Conservation (phyloP, 2,797 vertebrate genomes). For the Amniataba percoides region DNA sequence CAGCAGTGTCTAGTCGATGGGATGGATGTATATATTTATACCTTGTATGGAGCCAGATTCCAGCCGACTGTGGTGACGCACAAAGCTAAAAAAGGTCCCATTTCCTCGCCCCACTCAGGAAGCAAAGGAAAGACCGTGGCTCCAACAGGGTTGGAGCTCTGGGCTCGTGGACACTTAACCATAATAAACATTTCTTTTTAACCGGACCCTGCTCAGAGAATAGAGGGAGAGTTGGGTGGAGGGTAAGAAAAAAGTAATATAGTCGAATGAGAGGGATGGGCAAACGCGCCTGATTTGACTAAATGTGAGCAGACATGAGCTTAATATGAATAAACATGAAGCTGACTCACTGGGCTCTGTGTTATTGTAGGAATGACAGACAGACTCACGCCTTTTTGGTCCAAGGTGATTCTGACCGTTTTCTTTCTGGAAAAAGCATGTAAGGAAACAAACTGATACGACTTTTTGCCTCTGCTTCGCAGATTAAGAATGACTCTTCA, state of each 20-base stretch:
- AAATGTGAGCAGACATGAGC: slow-evolving; percentile 44
- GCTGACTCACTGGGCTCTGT: slow-evolving; percentile 36
- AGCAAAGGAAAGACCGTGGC: slow-evolving; percentile 90
- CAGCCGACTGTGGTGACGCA: slow-evolving; percentile 87
- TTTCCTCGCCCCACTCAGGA: slow-evolving; percentile 90
- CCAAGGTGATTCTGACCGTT: neutral
- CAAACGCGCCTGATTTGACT: slow-evolving; percentile 47
- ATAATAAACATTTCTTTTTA: slow-evolving; percentile 91
- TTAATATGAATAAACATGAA: slow-evolving; percentile 50
- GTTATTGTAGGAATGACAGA: slow-evolving; percentile 14
- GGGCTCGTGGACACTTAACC: slow-evolving; percentile 85
- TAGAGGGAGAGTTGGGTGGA: slow-evolving; percentile 79
- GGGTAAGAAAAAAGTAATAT: slow-evolving; percentile 43
- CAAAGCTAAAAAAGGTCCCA: slow-evolving; percentile 89
- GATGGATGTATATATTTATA: slow-evolving; percentile 86
- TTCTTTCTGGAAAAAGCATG: slow-evolving; percentile 19
- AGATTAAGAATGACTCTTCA: slow-evolving; percentile 51
- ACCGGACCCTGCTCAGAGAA: slow-evolving; percentile 82
- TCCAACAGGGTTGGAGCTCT: slow-evolving; percentile 86
- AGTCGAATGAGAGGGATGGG: slow-evolving; percentile 46
- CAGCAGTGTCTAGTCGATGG: slow-evolving; percentile 73
- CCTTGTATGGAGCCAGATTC: slow-evolving; percentile 83
- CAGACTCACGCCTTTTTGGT: slow-evolving; percentile 6
- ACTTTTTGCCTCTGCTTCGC: slow-evolving; percentile 34
- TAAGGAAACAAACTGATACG: slow-evolving; percentile 11